A percentile compares a stretch with the other conserved stretches of the same genome.
phyloP scores from a whole-genome alignment of 2,888 invertebrate species.

The Ischnus inquisitorius region DNA sequence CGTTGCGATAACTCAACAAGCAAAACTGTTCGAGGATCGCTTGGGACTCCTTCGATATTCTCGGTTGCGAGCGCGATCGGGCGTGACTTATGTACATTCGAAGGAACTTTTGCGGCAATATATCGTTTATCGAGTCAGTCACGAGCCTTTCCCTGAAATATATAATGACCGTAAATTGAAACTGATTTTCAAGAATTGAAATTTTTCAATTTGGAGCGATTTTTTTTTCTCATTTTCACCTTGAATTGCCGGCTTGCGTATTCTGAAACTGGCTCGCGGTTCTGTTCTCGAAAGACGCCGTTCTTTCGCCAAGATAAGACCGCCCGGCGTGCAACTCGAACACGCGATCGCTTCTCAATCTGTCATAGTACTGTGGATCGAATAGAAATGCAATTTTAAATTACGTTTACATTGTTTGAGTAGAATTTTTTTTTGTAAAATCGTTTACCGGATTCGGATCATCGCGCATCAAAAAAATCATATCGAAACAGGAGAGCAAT shows the following conservation, averaged over 20 bases:
- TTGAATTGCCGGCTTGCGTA: slow-evolving; percentile 1
- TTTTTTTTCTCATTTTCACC: slow-evolving; percentile 20
- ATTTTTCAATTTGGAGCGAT: background rate
- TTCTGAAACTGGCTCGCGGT: background rate
- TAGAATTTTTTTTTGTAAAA: background rate
- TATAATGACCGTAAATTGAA: background rate
- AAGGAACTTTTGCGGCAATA: slow-evolving; percentile 90
- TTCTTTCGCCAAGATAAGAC: background rate
- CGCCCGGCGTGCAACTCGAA: slow-evolving; percentile 22
- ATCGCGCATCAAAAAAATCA: slow-evolving; percentile 95
- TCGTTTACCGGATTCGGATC: slow-evolving; percentile 90
- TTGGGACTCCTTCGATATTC: slow-evolving; percentile 90
- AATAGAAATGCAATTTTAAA: slow-evolving; percentile 3
- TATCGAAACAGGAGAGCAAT: slow-evolving; percentile 94
- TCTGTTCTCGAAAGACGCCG: background rate
- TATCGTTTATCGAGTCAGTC: slow-evolving; percentile 89
- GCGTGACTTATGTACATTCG: slow-evolving; percentile 96
- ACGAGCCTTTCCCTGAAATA: slow-evolving; percentile 87
- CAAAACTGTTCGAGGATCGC: slow-evolving; percentile 13
- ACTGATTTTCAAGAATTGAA: background rate
- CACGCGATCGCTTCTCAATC: slow-evolving; percentile 53
- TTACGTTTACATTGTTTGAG: background rate
- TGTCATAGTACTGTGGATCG: slow-evolving; percentile 48
- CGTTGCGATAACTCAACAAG: slow-evolving; percentile 3
- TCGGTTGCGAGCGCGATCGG: slow-evolving; percentile 92